These are phyloP conservation scores for Tadarida brasiliensis DNA, from an alignment of 2,797 vertebrate genomes.

Conservation along the genomic window DNA sequence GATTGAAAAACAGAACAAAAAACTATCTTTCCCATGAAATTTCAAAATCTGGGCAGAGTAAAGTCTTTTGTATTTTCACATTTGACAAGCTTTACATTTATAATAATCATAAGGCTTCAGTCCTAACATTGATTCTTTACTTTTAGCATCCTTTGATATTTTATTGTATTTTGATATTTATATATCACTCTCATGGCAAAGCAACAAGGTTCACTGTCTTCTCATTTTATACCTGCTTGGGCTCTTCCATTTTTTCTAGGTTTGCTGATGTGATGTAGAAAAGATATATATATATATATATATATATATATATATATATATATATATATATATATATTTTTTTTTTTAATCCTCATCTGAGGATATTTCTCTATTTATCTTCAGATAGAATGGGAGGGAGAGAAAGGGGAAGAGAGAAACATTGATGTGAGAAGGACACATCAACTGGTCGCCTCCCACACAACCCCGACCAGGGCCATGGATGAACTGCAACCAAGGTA, in stretches of 20 bases:
- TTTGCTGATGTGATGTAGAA: slow-evolving; percentile 31
- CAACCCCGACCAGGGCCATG: too few species aligned
- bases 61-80: slow-evolving; percentile 46
- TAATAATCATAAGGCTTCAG: slow-evolving; percentile 1
- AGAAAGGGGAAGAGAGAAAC: too few species aligned
- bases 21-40: slow-evolving; percentile 3
- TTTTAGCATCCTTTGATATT: slow-evolving; percentile 18
- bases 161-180: not conserved
- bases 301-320: too few species aligned
- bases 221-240: not conserved
- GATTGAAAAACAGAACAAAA: not conserved
- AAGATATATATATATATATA: not conserved
- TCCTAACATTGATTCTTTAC: slow-evolving; percentile 7
- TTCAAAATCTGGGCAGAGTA: slow-evolving; percentile 19
- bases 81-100: slow-evolving; percentile 40
- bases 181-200: not conserved
- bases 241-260: not conserved
- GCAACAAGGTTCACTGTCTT: slow-evolving; percentile 13
- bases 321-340: too few species aligned
- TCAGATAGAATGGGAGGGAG: too few species aligned
- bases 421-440: too few species aligned
- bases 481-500: too few species aligned
- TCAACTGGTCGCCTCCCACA: too few species aligned
- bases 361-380: too few species aligned
- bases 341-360: too few species aligned